Base-by-base conservation (phyloP, 2,113 vertebrate species). In the Paratilapia polleni region DNA sequence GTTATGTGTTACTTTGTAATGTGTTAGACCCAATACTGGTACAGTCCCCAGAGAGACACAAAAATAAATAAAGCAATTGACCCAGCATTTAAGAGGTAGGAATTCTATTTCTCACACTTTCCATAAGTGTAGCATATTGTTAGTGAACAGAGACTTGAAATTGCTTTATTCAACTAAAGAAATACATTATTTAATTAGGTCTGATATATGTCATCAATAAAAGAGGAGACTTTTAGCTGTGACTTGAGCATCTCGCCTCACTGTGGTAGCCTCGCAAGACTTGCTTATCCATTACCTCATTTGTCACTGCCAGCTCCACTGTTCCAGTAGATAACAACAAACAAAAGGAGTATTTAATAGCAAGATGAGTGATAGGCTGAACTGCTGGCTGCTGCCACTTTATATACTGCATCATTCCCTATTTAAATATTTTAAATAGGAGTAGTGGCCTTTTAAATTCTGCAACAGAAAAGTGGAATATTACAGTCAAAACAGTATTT, bases 281-380 rank as follows among this genome's bases (percentile, higher is more conserved):
- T 70, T 70, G 66, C 43, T 70, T 70, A 52, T 70, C 24, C 66
- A 20, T 47, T 70, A 28, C 6, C 66, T 70, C 43, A 70, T 70
- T 70, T 70, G 66, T 70, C 66, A 70, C 22, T 70, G 66, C 43
- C 66, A 70, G 28, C 43, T 70, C 43, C 28, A 43, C 66, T 70
- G 66, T 70, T 52, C 66, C 24, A 20, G 24, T 8, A 47, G 17
- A 70, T 70, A 70, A 31, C 66, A 70, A 70, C 24, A 70, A 70
- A 52, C 66, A 70, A 70, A 70, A 70, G 43, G 43, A 20, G 66
- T 49, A 70, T 70, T 52, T 70, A 70, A 70, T 49, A 70, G 10
- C 43, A 70, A 70, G 43, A 52, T 20, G 66, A 70, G 66, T 70
- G 66, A 70, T 70, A 52, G 66, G 24, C 41, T 70, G 20, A 70